Conservation (phyloP, 2,888 invertebrate genomes). For the Dryobota labecula region DNA sequence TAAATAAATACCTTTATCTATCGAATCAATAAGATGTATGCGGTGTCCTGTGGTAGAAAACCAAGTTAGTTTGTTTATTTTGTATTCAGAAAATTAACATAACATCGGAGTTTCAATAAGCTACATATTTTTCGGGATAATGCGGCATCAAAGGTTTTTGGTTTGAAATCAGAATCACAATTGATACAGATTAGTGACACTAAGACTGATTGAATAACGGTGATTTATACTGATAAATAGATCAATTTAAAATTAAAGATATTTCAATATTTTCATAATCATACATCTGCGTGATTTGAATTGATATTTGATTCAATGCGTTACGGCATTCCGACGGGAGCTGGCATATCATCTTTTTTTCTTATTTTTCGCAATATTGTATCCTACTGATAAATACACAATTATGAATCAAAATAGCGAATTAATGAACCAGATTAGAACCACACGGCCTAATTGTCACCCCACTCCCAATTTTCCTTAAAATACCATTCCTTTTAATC, state of each 20-base stretch:
- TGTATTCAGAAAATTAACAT: constrained; percentile 12
- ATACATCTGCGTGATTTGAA: neutral
- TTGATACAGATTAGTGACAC: neutral
- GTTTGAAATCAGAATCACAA: neutral
- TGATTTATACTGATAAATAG: neutral
- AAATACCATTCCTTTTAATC: constrained; percentile 43
- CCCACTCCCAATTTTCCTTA: constrained; percentile 19
- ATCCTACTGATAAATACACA: neutral
- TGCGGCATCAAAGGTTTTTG: neutral
- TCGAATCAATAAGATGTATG: constrained; percentile 71
- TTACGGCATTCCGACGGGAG: neutral
- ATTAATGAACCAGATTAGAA: neutral
- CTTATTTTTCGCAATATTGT: neutral
- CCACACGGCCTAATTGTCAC: constrained; percentile 25
- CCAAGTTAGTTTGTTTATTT: constrained; percentile 44
- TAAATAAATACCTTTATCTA: constrained; percentile 79
- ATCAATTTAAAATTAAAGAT: neutral
- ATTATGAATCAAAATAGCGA: neutral
- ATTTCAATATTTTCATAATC: neutral
- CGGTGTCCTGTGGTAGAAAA: constrained; percentile 57
- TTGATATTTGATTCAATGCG: neutral
- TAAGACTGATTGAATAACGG: neutral
- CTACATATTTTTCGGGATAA: neutral
- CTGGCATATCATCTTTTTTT: neutral
- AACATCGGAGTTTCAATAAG: neutral